Percentiles rank a stretch among this genome's conserved stretches.
Conservation (phyloP, 2,797 vertebrate genomes). For the Bradypodion pumilum region DNA sequence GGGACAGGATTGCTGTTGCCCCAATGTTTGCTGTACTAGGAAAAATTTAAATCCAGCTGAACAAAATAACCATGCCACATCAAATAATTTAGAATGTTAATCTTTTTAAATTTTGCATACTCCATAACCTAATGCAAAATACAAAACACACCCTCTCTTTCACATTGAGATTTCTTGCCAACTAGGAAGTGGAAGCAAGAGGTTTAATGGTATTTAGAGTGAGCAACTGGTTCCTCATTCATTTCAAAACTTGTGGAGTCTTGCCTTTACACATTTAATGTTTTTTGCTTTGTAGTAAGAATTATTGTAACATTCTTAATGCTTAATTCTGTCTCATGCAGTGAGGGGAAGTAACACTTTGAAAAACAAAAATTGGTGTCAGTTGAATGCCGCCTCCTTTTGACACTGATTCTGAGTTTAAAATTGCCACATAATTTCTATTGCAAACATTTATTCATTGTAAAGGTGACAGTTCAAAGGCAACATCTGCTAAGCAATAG, state of each 20-base stretch:
- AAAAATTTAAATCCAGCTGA: not conserved
- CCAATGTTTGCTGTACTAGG: not conserved
- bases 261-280: not conserved
- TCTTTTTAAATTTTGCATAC: not conserved
- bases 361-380: not conserved
- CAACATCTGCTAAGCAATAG: slow-evolving; percentile 62
- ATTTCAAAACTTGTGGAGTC: no score
- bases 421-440: not conserved
- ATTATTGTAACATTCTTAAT: not conserved
- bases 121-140: no score
- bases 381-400: not conserved
- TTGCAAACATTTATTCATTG: not conserved
- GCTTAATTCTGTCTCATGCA: not conserved
- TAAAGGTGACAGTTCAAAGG: slow-evolving; percentile 48
- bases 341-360: not conserved
- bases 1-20: no score
- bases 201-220: no score
- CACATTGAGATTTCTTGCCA: no score
- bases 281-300: not conserved
- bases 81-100: not conserved
- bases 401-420: not conserved
- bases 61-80: not conserved
- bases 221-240: no score
- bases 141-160: no score
- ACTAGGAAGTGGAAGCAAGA: no score